Conservation (phyloP, 1,140 invertebrate species). For the Tetragonula clypearis region DNA sequence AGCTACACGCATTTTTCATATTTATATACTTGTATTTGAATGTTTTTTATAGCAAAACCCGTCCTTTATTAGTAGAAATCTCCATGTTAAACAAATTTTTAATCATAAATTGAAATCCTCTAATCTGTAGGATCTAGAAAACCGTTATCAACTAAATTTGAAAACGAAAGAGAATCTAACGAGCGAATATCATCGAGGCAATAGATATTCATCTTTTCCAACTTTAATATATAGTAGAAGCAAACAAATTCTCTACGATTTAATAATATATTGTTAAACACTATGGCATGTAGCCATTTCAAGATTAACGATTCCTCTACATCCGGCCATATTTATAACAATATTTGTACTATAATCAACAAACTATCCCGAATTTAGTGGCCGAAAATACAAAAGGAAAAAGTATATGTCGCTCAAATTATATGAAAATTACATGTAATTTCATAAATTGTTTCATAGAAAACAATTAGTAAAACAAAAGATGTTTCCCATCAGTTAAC, state of each 20-base stretch:
- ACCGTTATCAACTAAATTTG: constrained; percentile 47
- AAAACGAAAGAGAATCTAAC: background rate
- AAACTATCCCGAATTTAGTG: constrained; percentile 34
- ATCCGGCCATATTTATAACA: constrained; percentile 71
- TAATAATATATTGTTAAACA: constrained; percentile 38
- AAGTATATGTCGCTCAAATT: constrained; percentile 70
- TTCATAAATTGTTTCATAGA: constrained; percentile 75
- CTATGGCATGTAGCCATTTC: constrained; percentile 49
- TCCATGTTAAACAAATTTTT: constrained; percentile 52
- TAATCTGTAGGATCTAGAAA: constrained; percentile 53
- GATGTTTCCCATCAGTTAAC: constrained; percentile 46
- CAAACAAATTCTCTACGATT: constrained; percentile 41
- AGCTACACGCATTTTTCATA: constrained; percentile 73
- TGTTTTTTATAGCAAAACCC: constrained; percentile 74
- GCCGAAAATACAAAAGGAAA: constrained; percentile 44
- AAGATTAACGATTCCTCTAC: constrained; percentile 66
- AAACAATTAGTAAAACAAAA: constrained; percentile 66
- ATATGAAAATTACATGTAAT: constrained; percentile 70
- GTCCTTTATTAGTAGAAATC: constrained; percentile 70
- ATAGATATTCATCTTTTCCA: constrained; percentile 52
- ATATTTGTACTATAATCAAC: constrained; percentile 61
- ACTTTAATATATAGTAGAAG: constrained; percentile 48
- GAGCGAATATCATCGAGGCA: constrained; percentile 31
- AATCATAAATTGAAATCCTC: constrained; percentile 58
- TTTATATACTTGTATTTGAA: constrained; percentile 76